Base-by-base conservation (phyloP, 2,797 vertebrate species). In the Meriones psammophilus region DNA sequence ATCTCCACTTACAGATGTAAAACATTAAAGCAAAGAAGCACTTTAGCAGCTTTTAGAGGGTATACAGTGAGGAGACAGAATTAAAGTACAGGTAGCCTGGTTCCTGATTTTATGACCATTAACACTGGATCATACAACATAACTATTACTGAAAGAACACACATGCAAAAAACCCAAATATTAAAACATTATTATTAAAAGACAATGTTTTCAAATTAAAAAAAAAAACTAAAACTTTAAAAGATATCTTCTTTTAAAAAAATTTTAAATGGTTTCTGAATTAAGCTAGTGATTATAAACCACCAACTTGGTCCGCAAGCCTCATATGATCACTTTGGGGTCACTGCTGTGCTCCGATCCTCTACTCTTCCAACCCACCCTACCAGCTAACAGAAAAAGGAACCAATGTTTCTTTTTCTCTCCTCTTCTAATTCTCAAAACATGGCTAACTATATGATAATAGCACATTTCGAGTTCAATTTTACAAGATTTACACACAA, bases 221-320 rank as follows among this genome's bases (percentile, higher is more conserved):
- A 90, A 68, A 90, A 68, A 88, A 71, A 46, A 54, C 5, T 36
- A 85, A 81, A 60, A 81, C 3, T 64, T 86, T 79, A 88, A 80
- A 96, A 94, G 94, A 77, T 50, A 84, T 54, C 8, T 8, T 93
- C 24, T 76, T 60, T 7, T 58, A 79, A 20, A 78, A 68, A 69
- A 1, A 73, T 39, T 24, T 83, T 62, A 46, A 71, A 76, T 50
- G 13, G 69, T 91, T 91, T 91, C 68, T 88, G 17, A 93, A 90
- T 90, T 78, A 89, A 85, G 50, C 30, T 64, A 68, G n/a, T 93
- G 56, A 93, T 88, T 88, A 60, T 78, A 94, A 94, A 60, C 26
- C 39, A 83, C 58, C 46, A 91, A 73, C 58, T 66, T 79, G 12
- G 60, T 15, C 58, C 30, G 10, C n/a, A 62, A 8, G 14, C 26